These are phyloP conservation scores for Drosophila sulfurigaster DNA, from an alignment of 1,140 invertebrate genomes.

Conservation along the genomic window DNA sequence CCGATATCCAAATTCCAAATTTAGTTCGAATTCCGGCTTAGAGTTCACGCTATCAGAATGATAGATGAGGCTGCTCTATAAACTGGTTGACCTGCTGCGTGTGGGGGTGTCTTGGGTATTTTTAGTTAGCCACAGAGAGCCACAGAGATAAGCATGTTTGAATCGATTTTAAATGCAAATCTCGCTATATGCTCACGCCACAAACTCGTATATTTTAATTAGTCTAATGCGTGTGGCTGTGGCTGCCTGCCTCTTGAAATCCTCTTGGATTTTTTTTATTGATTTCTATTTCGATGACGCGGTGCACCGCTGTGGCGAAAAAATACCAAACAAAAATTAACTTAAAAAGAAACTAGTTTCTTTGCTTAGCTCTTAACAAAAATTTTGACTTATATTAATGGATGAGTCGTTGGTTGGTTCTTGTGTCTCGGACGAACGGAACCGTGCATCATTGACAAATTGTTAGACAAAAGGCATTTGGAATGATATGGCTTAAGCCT, in stretches of 20 bases:
- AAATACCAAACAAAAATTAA: constrained; percentile 9
- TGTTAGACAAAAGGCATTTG: constrained; percentile 54
- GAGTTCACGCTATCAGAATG: constrained; percentile 75
- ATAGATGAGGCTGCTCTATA: constrained; percentile 65
- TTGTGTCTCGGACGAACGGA: constrained; percentile 11
- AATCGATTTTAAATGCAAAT: constrained; percentile 79
- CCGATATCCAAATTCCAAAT: constrained; percentile 55
- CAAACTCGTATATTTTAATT: constrained; percentile 70
- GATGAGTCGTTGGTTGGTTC: constrained; percentile 60
- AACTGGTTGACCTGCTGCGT: constrained; percentile 70
- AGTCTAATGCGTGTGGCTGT: constrained; percentile 59
- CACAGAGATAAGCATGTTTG: constrained; percentile 38
- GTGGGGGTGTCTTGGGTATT: constrained; percentile 55
- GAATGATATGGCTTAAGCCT: constrained; percentile 51
- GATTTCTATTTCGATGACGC: constrained; percentile 62
- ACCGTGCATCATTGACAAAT: constrained; percentile 77
- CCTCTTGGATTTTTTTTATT: constrained; percentile 58
- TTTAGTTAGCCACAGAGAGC: constrained; percentile 54
- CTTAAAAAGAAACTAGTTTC: constrained; percentile 40
- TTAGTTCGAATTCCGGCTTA: constrained; percentile 40
- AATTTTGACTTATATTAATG: constrained; percentile 63
- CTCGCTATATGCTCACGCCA: constrained; percentile 53
- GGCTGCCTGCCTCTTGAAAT: constrained; percentile 37
- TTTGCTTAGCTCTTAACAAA: constrained; percentile 13
- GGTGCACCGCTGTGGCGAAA: constrained; percentile 46